These are phyloP conservation scores for Phacellophora camtschatica DNA, from an alignment of 30 jellyfish, hydroid and myxozoan species.

Conservation along the genomic window DNA sequence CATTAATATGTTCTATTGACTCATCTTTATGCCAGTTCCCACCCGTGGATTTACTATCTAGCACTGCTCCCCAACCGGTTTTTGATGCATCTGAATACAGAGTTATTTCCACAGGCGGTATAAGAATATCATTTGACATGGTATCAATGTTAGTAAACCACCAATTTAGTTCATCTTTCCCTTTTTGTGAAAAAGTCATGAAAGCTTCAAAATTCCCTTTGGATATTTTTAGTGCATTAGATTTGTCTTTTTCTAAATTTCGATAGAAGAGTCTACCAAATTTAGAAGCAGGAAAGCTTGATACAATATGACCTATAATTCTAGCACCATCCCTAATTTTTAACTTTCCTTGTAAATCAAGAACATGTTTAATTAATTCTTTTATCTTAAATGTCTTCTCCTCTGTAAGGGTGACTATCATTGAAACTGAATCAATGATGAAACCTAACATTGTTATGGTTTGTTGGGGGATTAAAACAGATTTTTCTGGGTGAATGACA, in stretches of 20 bases:
- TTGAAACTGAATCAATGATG: neutral
- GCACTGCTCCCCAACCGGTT: constrained; percentile 53
- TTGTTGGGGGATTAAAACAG: constrained; percentile 41
- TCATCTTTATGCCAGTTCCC: constrained; percentile 30
- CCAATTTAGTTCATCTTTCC: constrained; percentile 9
- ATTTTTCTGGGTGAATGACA: constrained; percentile 38
- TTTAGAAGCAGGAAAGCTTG: constrained; percentile 28
- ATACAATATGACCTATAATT: constrained; percentile 42
- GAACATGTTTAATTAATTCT: neutral
- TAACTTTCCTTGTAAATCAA: neutral
- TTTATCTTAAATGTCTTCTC: neutral
- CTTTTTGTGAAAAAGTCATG: neutral
- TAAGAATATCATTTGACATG: neutral
- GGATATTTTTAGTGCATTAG: neutral
- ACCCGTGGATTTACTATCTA: neutral
- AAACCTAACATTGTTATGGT: constrained; percentile 20
- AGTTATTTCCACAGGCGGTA: constrained; percentile 8
- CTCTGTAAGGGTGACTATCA: constrained; percentile 9
- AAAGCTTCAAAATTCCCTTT: constrained; percentile 17
- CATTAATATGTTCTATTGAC: constrained; percentile 16
- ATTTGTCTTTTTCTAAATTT: constrained; percentile 23
- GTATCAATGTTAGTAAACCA: constrained; percentile 2
- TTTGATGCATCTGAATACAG: constrained; percentile 28
- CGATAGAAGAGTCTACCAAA: constrained; percentile 24
- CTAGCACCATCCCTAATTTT: constrained; percentile 44